phyloP scores from a whole-genome alignment of 2,113 vertebrate species.

The Atherinomorus stipes region DNA sequence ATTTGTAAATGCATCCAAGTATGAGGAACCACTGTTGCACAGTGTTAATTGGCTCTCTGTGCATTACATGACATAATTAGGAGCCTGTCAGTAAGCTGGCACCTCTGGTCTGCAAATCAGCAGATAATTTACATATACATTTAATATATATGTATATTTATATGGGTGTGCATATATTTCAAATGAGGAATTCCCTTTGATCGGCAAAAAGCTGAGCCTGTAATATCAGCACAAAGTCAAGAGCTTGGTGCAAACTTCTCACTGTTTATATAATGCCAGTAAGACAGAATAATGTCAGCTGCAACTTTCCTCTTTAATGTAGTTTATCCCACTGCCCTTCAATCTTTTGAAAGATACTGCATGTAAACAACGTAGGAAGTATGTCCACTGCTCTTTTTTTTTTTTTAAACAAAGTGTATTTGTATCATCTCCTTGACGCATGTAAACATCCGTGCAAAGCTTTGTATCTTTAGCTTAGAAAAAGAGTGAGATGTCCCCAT shows the following conservation, averaged over 20 bases:
- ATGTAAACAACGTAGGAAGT: slow-evolving; percentile 1
- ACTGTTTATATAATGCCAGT: slow-evolving; percentile 63
- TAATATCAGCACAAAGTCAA: slow-evolving; percentile 49
- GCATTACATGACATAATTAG: slow-evolving; percentile 8
- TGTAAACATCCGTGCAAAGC: slow-evolving; percentile 12
- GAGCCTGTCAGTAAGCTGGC: neutral
- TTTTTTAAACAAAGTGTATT: neutral
- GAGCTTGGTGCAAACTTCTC: slow-evolving; percentile 46
- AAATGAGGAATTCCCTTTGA: slow-evolving; percentile 72
- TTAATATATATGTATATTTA: slow-evolving; percentile 13
- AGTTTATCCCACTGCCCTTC: slow-evolving; percentile 24
- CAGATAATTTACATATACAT: slow-evolving; percentile 39
- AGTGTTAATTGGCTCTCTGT: slow-evolving; percentile 6
- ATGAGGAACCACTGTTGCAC: neutral
- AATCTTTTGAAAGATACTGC: neutral
- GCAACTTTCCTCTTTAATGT: slow-evolving; percentile 37
- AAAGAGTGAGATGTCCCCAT: slow-evolving; percentile 29
- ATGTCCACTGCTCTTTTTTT: neutral
- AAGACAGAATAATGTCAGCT: slow-evolving; percentile 37
- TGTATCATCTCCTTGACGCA: neutral
- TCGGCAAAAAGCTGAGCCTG: slow-evolving; percentile 64
- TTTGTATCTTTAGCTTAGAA: neutral
- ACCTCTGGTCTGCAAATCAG: slow-evolving; percentile 2
- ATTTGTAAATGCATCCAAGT: neutral
- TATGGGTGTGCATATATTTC: slow-evolving; percentile 21